Evolutionary conservation across 2,888 invertebrate species (phyloP).

Genomic region (Stenoptilia bipunctidactyla): DNA sequence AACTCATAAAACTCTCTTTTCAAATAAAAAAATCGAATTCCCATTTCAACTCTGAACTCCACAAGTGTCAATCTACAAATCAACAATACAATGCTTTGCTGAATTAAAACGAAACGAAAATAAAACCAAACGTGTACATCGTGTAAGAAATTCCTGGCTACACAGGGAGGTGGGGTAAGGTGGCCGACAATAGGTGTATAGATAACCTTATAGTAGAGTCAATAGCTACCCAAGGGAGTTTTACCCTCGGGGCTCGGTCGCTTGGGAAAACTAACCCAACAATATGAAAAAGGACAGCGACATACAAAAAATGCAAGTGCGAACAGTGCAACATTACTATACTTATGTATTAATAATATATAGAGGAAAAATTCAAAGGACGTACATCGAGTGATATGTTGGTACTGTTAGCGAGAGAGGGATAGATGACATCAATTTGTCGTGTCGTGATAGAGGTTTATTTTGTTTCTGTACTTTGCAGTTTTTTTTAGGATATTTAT

Average conservation of each 20-base stretch:
- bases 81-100: conserved; percentile 7
- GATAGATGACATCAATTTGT: conserved; percentile 71
- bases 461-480: conserved; percentile 59
- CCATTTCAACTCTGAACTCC: conserved; percentile 11
- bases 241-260: conserved; percentile 68
- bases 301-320: conserved; percentile 30
- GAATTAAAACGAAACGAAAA: conserved; percentile 19
- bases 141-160: conserved; percentile 60
- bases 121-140: conserved; percentile 62
- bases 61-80: conserved; percentile 19
- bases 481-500: conserved; percentile 27
- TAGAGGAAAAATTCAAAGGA: conserved; percentile 70
- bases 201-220: conserved; percentile 71
- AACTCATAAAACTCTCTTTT: no score
- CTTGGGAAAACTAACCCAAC: conserved; percentile 72
- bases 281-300: conserved; percentile 64
- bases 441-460: conserved; percentile 70
- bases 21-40: no score
- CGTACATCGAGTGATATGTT: conserved; percentile 67
- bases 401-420: conserved; percentile 67
- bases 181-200: conserved; percentile 68
- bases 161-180: conserved; percentile 30
- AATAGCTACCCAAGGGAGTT: conserved; percentile 70
- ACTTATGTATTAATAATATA: conserved; percentile 71
- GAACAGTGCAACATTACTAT: conserved; percentile 48